Percentiles rank a stretch among this genome's conserved stretches.
Conservation (phyloP, 1,140 invertebrate genomes). For the Xylocopa sonorina region DNA sequence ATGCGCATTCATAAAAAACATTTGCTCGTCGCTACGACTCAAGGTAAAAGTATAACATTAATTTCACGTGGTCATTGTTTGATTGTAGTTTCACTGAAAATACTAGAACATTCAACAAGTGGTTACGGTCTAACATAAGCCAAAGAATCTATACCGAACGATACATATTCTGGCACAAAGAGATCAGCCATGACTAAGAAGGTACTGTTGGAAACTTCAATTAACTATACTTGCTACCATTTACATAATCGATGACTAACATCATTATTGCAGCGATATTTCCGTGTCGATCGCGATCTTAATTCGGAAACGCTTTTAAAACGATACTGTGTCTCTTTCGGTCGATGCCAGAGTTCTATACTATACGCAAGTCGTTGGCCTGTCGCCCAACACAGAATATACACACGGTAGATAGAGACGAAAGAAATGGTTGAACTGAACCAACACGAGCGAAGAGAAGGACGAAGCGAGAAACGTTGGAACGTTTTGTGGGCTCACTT, state of each 20-base stretch:
- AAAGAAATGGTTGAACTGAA: constrained; percentile 16
- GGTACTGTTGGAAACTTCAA: constrained; percentile 1
- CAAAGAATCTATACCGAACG: not conserved
- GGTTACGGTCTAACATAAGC: not conserved
- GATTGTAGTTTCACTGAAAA: not conserved
- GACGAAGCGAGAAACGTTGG: constrained; percentile 4
- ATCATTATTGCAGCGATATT: not conserved
- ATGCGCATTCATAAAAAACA: not conserved
- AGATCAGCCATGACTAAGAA: constrained; percentile 22
- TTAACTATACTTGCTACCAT: constrained; percentile 7
- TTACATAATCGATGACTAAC: constrained; percentile 49
- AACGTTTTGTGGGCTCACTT: not conserved
- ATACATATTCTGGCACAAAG: constrained; percentile 9
- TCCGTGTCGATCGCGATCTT: constrained; percentile 23
- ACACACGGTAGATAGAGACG: not conserved
- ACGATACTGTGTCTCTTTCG: not conserved
- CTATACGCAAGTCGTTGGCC: constrained; percentile 36
- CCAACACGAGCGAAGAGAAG: constrained; percentile 4
- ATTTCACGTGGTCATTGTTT: not conserved
- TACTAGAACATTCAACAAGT: constrained; percentile 10
- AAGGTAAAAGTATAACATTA: not conserved
- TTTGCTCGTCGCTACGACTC: not conserved
- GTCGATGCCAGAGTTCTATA: not conserved
- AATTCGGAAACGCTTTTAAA: constrained; percentile 15
- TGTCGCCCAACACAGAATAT: constrained; percentile 25